Base-by-base conservation (phyloP, 2,797 vertebrate species). In the Pogonophryne albipinna region DNA sequence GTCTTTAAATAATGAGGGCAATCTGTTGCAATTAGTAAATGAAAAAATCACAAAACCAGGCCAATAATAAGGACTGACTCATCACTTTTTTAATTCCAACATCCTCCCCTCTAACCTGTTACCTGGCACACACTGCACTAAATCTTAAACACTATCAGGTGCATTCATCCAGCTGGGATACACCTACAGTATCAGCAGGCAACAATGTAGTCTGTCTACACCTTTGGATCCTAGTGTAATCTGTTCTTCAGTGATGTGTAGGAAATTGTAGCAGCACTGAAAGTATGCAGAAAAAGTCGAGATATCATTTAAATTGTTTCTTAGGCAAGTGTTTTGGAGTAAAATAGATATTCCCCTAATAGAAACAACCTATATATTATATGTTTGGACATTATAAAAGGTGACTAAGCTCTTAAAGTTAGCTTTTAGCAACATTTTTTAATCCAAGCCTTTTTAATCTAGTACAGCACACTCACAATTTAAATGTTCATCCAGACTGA, bases 71-170 rank as follows among this genome's bases (percentile, higher is more conserved):
- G 14, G 38, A 66, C 15, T 46, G 49, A 57, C 34, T 66, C 19
- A 70, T 27, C n/a, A 20, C 14, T 6, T 4, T 69, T 23, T 80
- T 82, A 59, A 66, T 71, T 84, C 46, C 65, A 34, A 75, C 51
- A 55, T 44, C 44, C 31, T 71, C 10, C 73, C 64, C 60, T 86
- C 44, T 68, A 69, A 84, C 45, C 73, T 82, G 78, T 72, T 79
- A 85, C 49, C 56, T 85, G 66, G 62, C 49, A 59, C 61, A 79
- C 66, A 85, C 86, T 79, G 78, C 55, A 57, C 56, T 63, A 80
- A 83, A 91, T 87, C 84, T 91, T 75, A 65, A 20, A 66, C 55
- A 50, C 79, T 88, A 93, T 90, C 49, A 13, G 16, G 57, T 64
- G 45, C 10, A 71, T 67, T 88, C 73, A 79, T 47, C 46, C 52